phyloP scores from a whole-genome alignment of 1,140 invertebrate genomes.

The Orchesella cincta region DNA sequence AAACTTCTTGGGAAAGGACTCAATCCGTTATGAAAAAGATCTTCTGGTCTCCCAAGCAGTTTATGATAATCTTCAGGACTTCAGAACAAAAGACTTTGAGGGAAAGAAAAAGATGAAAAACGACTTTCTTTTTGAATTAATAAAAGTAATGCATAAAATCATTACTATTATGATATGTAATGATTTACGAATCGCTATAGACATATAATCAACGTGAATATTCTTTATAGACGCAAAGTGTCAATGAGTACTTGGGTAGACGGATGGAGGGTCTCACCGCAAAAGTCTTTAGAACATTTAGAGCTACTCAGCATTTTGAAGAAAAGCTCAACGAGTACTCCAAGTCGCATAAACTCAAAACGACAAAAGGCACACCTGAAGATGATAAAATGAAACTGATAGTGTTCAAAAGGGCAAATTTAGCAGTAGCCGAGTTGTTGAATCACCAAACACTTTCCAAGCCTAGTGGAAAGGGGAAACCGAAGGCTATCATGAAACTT shows the following conservation, averaged over 20 bases:
- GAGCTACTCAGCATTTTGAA: conserved; percentile 96
- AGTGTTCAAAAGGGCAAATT: conserved; percentile 96
- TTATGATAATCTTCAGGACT: conserved; percentile 95
- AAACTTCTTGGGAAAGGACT: conserved; percentile 94
- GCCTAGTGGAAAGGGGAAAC: conserved; percentile 95
- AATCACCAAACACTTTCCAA: conserved; percentile 99
- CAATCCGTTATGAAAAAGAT: conserved; percentile 94
- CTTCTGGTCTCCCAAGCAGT: conserved; percentile 97
- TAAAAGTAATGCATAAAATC: too few relatives aligned
- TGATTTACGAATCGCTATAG: background rate
- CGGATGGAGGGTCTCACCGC: conserved; percentile 98
- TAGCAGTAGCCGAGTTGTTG: conserved; percentile 96
- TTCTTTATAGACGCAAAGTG: background rate
- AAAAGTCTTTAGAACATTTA: conserved; percentile 99
- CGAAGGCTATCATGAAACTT: conserved; percentile 78
- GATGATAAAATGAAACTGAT: conserved; percentile 71
- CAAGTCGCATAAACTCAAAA: conserved; percentile 55
- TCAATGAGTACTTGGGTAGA: conserved; percentile 97
- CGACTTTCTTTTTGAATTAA: conserved; percentile 91
- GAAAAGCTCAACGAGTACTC: conserved; percentile 84
- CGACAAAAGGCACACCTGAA: conserved; percentile 74
- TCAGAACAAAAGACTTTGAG: too few relatives aligned
- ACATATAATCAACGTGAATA: too few relatives aligned
- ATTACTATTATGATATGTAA: background rate
- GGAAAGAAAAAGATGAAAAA: conserved; percentile 85